Percentiles rank a stretch among this genome's conserved stretches.
Evolutionary conservation across 2,888 invertebrate species (phyloP).

Genomic region (Cosmopolites sordidus): DNA sequence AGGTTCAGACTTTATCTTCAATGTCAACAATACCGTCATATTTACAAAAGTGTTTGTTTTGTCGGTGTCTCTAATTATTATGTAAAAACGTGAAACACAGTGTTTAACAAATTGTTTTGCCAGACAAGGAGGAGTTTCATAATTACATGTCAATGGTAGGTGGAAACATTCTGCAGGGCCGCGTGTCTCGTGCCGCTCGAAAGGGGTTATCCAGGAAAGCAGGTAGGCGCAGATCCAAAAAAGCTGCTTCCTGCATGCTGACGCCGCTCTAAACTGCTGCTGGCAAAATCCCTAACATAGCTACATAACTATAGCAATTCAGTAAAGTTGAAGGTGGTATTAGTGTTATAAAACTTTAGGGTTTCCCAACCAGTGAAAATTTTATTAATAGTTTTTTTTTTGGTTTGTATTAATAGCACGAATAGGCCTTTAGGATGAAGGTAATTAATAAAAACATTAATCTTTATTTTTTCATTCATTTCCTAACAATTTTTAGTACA

Average conservation of each 20-base stretch:
- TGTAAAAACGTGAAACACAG: slow-evolving; percentile 9
- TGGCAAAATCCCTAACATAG: slow-evolving; percentile 17
- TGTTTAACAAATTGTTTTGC: slow-evolving; percentile 2
- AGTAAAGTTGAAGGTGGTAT: neutral
- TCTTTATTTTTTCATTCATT: too few species aligned
- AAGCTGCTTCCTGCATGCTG: slow-evolving; percentile 18
- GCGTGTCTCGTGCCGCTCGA: slow-evolving; percentile 14
- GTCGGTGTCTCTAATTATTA: slow-evolving; percentile 8
- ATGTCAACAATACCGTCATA: slow-evolving; percentile 18
- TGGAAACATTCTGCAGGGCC: slow-evolving; percentile 19
- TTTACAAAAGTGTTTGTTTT: neutral
- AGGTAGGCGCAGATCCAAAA: slow-evolving; percentile 20
- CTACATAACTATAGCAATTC: neutral
- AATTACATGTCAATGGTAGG: slow-evolving; percentile 24
- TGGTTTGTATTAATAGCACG: too few species aligned
- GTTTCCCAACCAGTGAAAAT: neutral
- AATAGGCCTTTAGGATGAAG: too few species aligned
- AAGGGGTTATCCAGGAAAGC: slow-evolving; percentile 24
- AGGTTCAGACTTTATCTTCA: slow-evolving; percentile 1
- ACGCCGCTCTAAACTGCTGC: slow-evolving; percentile 22
- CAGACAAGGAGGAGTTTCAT: slow-evolving; percentile 5
- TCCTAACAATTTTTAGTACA: too few species aligned
- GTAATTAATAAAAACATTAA: too few species aligned
- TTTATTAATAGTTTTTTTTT: too few species aligned
- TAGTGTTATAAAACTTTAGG: neutral